A percentile compares a stretch with the other conserved stretches of the same genome.
Conservation (phyloP, 1,140 invertebrate species). For the Myzus persicae region DNA sequence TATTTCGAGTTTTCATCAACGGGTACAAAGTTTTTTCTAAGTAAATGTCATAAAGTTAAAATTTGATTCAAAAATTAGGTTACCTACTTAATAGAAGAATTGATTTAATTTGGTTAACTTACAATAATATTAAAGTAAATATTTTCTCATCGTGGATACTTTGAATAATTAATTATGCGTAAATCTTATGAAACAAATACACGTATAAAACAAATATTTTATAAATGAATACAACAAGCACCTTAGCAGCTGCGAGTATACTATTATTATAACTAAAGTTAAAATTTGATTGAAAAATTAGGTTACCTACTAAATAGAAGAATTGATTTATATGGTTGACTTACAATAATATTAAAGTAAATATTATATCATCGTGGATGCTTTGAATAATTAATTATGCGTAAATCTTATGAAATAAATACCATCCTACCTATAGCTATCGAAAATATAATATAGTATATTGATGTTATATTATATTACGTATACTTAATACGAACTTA, state of each 20-base stretch:
- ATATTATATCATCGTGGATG: neutral
- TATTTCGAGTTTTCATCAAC: neutral
- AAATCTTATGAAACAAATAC: neutral
- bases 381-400: neutral
- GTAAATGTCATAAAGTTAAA: slow-evolving; percentile 4
- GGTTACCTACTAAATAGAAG: slow-evolving; percentile 7
- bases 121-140: neutral
- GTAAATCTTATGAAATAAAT: neutral
- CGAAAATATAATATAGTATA: neutral
- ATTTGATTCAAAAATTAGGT: neutral
- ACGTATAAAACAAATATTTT: neutral
- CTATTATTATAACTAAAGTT: neutral
- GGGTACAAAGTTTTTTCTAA: neutral
- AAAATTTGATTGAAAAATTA: neutral
- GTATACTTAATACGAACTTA: neutral
- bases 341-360: neutral
- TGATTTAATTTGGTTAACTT: neutral
- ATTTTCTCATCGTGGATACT: neutral
- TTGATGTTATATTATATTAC: neutral
- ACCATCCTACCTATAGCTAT: neutral
- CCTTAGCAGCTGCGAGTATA: neutral
- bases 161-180: neutral
- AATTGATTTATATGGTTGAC: neutral
- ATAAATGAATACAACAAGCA: neutral
- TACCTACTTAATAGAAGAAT: slow-evolving; percentile 12